Percentiles rank a stretch among this genome's conserved stretches.
phyloP scores from a whole-genome alignment of 1,140 invertebrate genomes.

The Drosophila nigromelanica region DNA sequence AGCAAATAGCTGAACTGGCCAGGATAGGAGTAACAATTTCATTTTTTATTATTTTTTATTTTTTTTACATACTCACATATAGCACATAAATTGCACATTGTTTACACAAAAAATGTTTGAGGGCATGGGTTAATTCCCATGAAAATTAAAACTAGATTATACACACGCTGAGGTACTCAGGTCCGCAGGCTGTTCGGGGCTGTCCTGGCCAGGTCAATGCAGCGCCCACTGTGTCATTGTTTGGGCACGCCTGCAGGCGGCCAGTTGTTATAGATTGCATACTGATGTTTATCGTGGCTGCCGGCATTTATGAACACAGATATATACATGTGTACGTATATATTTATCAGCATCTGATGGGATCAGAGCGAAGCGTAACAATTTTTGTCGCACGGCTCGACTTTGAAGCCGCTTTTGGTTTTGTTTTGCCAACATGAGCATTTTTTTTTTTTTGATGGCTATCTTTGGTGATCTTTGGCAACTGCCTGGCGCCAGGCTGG shows the following conservation, averaged over 20 bases:
- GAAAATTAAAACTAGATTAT: slow-evolving; percentile 81
- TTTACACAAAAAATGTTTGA: slow-evolving; percentile 40
- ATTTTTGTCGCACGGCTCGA: slow-evolving; percentile 67
- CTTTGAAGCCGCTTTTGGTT: slow-evolving; percentile 55
- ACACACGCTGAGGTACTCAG: slow-evolving; percentile 45
- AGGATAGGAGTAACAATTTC: not conserved
- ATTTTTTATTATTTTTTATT: slow-evolving; percentile 33
- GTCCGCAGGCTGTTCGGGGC: not conserved
- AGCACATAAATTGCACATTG: slow-evolving; percentile 68
- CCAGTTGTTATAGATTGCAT: slow-evolving; percentile 67
- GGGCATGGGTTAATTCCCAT: slow-evolving; percentile 75
- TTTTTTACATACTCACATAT: slow-evolving; percentile 56
- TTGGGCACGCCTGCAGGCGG: slow-evolving; percentile 67
- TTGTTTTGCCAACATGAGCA: slow-evolving; percentile 75
- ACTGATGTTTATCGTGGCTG: slow-evolving; percentile 66
- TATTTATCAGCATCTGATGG: slow-evolving; percentile 39
- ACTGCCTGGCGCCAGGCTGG: slow-evolving; percentile 55
- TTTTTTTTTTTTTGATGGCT: slow-evolving; percentile 37
- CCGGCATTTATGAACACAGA: slow-evolving; percentile 7
- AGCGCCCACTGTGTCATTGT: slow-evolving; percentile 81
- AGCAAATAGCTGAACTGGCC: slow-evolving; percentile 63
- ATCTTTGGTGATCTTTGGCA: slow-evolving; percentile 55
- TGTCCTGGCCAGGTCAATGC: slow-evolving; percentile 56
- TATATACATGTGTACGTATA: slow-evolving; percentile 1
- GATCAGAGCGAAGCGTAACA: slow-evolving; percentile 47